Conservation (phyloP, 2,888 invertebrate genomes). For the Ectemnius continuus region DNA sequence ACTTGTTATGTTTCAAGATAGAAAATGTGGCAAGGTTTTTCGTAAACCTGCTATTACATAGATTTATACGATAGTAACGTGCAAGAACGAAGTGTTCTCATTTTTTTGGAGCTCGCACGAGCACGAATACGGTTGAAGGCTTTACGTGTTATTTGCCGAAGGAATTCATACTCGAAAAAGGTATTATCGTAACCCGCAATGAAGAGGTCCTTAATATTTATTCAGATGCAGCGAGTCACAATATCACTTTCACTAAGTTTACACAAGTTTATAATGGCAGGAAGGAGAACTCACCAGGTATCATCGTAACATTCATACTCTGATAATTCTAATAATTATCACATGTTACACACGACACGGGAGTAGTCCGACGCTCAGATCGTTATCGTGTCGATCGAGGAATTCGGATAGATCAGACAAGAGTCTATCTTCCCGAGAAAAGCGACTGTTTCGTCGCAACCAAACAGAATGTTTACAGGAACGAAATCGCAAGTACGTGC, state of each 20-base stretch:
- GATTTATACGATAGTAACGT: too few species aligned
- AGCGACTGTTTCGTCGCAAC: conserved; percentile 45
- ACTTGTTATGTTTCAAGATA: background rate
- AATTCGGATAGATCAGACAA: conserved; percentile 12
- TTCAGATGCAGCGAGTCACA: background rate
- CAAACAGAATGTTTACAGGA: conserved; percentile 63
- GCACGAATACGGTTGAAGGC: too few species aligned
- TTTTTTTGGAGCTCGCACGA: background rate
- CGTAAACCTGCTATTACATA: too few species aligned
- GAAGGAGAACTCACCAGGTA: conserved; percentile 56
- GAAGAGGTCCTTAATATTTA: too few species aligned
- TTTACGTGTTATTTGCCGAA: too few species aligned
- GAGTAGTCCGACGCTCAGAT: background rate
- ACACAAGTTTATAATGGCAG: conserved; percentile 48
- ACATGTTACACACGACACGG: conserved; percentile 39
- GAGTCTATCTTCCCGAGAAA: conserved; percentile 21
- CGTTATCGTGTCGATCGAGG: conserved; percentile 12
- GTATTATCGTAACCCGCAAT: too few species aligned
- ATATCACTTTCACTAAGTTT: conserved; percentile 15
- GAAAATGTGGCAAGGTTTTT: too few species aligned
- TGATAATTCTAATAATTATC: conserved; percentile 39
- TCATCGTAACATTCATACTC: conserved; percentile 52
- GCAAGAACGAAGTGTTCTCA: background rate
- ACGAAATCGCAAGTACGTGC: conserved; percentile 52
- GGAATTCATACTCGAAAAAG: background rate